These are phyloP conservation scores for Trinorchestia longiramus DNA, from an alignment of 1,140 invertebrate species.

Conservation along the genomic window DNA sequence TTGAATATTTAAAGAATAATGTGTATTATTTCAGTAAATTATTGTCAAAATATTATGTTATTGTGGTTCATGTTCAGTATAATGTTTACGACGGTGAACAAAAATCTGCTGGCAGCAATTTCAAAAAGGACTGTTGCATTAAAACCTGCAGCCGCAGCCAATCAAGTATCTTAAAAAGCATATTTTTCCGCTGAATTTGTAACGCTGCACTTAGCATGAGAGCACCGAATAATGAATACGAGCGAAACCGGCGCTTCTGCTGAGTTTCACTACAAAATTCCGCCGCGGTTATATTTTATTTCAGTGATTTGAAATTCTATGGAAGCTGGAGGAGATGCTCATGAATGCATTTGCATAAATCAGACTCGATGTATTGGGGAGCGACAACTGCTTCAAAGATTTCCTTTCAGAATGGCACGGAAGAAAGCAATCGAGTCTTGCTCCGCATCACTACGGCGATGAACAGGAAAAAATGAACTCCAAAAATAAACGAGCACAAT, in stretches of 20 bases:
- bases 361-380: neutral
- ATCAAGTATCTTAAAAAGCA: too few species aligned
- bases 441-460: neutral
- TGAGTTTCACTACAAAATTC: neutral
- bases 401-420: neutral
- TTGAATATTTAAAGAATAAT: too few species aligned
- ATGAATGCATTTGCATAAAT: conserved; percentile 9
- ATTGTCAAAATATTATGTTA: too few species aligned
- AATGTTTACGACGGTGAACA: too few species aligned
- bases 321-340: neutral
- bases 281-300: neutral
- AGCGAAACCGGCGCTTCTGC: neutral
- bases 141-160: too few species aligned
- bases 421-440: conserved; percentile 7
- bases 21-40: too few species aligned
- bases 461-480: neutral
- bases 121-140: too few species aligned
- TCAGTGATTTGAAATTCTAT: neutral
- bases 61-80: too few species aligned
- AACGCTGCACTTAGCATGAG: too few species aligned
- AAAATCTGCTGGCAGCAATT: too few species aligned
- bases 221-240: neutral
- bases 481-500: neutral
- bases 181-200: too few species aligned
- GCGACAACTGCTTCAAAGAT: neutral